Evolutionary conservation across 2,113 vertebrate species (phyloP), one percentile per base, ranked within the genome.

Genomic region (Cygnus atratus): DNA sequence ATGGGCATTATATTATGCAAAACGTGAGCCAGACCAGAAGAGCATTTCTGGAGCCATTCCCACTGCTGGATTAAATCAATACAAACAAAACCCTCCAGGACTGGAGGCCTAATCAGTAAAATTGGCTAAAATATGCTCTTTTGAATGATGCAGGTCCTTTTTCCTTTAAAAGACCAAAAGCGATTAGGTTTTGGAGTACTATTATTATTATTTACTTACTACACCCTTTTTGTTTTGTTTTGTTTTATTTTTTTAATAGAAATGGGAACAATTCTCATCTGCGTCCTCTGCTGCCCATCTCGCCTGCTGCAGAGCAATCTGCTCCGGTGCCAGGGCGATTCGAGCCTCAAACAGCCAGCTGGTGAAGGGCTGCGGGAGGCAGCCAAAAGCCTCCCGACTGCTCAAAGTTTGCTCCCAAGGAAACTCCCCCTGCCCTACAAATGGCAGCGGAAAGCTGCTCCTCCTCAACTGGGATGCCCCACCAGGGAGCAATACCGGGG

Each of bases 81-180:
- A 86, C 67, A 93, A 95, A 91, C 78, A 90, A 92, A 95, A 52
- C 83, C 62, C 85, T 86, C 63, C 75, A 90, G 3, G 41, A 71
- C 92, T 88, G 12, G 33, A 93, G 68, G 59, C 37, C 58, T 41
- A 91, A 95, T 85, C 75, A 79, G 78, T 50, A 77, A 75, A 79
- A 93, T 25, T 88, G 57, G 52, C n/a, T 76, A 73, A 80, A 91
- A 91, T 26, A 59, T 1, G 81, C 46, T 80, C 31, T 91, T 90
- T 48, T 44, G 66, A 95, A 88, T 12, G 9, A 84, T 19, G 20
- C 1, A 4, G 44, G 57, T 73, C 54, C 20, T 85, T 89, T 90
- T 46, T 81, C 11, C 48, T 31, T 52, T 52, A 52, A 92, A 95
- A 87, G 63, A 95, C 16, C 68, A 87, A 33, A 92, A 87, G 29